Conservation (phyloP, 2,797 vertebrate species). For the Sebastiscus tertius region DNA sequence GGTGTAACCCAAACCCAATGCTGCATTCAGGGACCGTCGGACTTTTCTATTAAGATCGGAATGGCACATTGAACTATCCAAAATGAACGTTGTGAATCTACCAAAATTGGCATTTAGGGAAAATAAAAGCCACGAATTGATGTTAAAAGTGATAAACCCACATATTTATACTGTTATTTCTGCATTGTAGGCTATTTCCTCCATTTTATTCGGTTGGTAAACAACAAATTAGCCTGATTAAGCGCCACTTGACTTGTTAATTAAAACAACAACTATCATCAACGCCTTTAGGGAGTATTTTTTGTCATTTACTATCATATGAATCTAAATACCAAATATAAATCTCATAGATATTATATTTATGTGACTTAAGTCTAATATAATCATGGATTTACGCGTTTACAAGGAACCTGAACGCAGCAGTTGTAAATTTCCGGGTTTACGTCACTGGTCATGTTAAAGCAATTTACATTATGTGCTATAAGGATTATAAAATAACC, state of each 20-base stretch:
- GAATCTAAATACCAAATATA: no score
- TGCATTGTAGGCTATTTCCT: not conserved
- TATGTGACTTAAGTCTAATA: accelerated
- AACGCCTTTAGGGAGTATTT: accelerated
- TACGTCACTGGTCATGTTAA: slow-evolving; percentile 18
- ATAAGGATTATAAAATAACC: not conserved
- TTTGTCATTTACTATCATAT: accelerated
- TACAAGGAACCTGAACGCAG: slow-evolving; percentile 43
- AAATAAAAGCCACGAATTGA: accelerated
- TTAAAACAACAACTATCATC: not conserved
- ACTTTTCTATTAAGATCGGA: accelerated
- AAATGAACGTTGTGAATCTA: accelerated
- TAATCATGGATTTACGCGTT: accelerated
- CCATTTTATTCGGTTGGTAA: accelerated
- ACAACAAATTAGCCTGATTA: not conserved
- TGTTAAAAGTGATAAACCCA: not conserved
- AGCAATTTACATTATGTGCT: not conserved
- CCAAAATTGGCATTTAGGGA: accelerated
- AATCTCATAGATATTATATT: not conserved
- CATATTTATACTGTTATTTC: not conserved
- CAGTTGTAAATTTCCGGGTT: slow-evolving; percentile 52
- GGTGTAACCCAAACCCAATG: slow-evolving; percentile 56
- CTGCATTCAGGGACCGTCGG: slow-evolving; percentile 33
- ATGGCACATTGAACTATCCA: not conserved
- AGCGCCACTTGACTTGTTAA: not conserved